These are phyloP conservation scores for Apteryx mantelli DNA, from an alignment of 2,113 vertebrate genomes.

Conservation along the genomic window DNA sequence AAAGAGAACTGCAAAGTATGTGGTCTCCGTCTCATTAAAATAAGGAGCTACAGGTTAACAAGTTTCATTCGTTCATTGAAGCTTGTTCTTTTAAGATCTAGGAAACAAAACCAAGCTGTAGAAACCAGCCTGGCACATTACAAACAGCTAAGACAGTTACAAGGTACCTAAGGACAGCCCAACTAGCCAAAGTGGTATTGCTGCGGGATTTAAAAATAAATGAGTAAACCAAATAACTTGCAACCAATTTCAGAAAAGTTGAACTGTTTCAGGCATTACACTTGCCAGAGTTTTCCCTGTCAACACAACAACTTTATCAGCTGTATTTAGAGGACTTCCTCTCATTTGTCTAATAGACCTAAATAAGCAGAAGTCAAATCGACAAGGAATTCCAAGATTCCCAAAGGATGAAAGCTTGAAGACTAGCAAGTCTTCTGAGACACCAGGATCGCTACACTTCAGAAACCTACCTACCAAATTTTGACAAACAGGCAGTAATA, in stretches of 20 bases:
- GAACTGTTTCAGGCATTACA: neutral
- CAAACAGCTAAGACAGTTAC: constrained; percentile 15
- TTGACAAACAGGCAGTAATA: neutral
- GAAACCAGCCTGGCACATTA: neutral
- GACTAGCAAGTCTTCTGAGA: neutral
- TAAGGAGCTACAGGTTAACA: neutral
- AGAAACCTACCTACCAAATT: neutral
- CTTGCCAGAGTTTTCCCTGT: neutral
- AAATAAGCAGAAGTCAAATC: neutral
- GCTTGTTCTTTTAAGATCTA: neutral
- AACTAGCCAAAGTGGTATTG: fast-evolving
- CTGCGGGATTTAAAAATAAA: neutral
- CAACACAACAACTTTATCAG: neutral
- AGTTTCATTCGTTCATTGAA: neutral
- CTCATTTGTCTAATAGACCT: neutral
- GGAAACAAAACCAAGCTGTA: constrained; percentile 7
- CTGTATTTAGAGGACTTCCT: neutral
- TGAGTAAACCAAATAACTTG: neutral
- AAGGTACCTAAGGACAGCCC: neutral
- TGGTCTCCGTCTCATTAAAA: constrained; percentile 26
- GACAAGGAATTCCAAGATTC: neutral
- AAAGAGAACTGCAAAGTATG: constrained; percentile 17
- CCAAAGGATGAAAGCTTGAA: neutral
- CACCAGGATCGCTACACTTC: neutral
- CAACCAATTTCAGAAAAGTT: neutral